A percentile compares a stretch with the other conserved stretches of the same genome.
Evolutionary conservation across 37 sponge, comb jelly and placozoan genomes (phyloP).

Genomic region (Spongilla lacustris): DNA sequence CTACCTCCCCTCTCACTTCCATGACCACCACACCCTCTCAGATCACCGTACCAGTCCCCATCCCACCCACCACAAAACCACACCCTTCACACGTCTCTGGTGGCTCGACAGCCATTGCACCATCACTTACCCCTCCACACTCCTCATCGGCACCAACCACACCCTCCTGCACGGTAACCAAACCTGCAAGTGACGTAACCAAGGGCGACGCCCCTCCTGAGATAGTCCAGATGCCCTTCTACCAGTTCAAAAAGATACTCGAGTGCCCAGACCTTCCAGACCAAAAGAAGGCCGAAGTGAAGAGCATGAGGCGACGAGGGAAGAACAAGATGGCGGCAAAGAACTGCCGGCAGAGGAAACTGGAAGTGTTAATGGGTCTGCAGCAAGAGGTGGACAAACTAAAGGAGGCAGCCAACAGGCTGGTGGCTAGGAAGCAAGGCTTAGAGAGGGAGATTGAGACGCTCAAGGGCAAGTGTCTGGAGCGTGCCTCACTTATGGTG

Average conservation of each 20-base stretch:
- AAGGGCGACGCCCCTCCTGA: neutral
- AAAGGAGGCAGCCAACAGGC: neutral
- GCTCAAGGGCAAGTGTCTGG: slow-evolving; percentile 15
- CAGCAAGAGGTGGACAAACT: slow-evolving; percentile 62
- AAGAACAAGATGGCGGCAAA: slow-evolving; percentile 82
- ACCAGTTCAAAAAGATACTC: slow-evolving; percentile 65
- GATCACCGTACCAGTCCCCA: too few species aligned
- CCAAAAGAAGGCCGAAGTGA: slow-evolving; percentile 36
- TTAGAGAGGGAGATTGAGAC: slow-evolving; percentile 47
- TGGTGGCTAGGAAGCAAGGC: neutral
- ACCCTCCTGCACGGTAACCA: neutral
- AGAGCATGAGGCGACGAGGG: slow-evolving; percentile 65
- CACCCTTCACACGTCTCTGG: too few species aligned
- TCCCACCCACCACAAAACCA: too few species aligned
- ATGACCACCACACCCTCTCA: too few species aligned
- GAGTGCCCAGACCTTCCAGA: slow-evolving; percentile 36
- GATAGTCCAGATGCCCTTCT: slow-evolving; percentile 67
- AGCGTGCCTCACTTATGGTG: too few species aligned
- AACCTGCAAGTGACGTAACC: neutral
- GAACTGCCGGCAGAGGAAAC: slow-evolving; percentile 71
- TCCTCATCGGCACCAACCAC: neutral
- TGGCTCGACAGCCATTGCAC: too few species aligned
- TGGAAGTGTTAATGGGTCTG: slow-evolving; percentile 45
- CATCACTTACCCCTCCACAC: neutral
- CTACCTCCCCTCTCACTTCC: neutral